Percentiles rank a stretch among this genome's conserved stretches.
phyloP scores from a whole-genome alignment of 2,888 invertebrate species.

The Papilio demoleus region DNA sequence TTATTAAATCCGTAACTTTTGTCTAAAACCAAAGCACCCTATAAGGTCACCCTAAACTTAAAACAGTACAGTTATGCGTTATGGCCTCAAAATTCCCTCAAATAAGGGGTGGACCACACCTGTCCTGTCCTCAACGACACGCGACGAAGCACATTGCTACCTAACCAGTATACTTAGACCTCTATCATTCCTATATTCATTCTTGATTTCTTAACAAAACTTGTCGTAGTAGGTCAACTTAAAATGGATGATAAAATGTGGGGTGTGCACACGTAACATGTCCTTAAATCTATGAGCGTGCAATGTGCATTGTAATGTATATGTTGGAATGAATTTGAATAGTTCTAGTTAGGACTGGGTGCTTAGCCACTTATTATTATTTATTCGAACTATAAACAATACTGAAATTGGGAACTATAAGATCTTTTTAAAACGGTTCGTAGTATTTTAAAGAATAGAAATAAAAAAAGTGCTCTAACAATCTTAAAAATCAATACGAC shows the following conservation, averaged over 20 bases:
- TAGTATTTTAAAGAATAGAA: too few species aligned
- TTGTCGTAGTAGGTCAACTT: constrained; percentile 48
- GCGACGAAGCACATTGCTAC: constrained; percentile 73
- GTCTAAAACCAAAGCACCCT: neutral
- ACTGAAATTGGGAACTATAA: too few species aligned
- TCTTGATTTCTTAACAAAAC: constrained; percentile 22
- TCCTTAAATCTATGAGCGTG: constrained; percentile 67
- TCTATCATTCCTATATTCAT: constrained; percentile 43
- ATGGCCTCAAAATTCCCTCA: constrained; percentile 73
- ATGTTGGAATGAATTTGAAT: constrained; percentile 59
- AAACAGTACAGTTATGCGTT: constrained; percentile 72
- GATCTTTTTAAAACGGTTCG: too few species aligned
- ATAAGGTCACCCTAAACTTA: constrained; percentile 58
- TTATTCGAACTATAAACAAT: too few species aligned
- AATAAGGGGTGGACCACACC: constrained; percentile 79
- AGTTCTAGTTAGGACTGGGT: constrained; percentile 56
- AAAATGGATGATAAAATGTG: constrained; percentile 53
- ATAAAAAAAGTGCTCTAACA: too few species aligned
- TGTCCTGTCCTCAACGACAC: constrained; percentile 79
- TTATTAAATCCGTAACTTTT: neutral
- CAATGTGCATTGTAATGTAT: constrained; percentile 75
- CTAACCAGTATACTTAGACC: constrained; percentile 62
- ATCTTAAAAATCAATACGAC: too few species aligned
- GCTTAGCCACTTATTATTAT: constrained; percentile 57
- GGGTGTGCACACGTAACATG: constrained; percentile 62